Evolutionary conservation across 1,140 invertebrate genomes (phyloP), one percentile per base, ranked within the genome.

Genomic region (Pararge aegeria): DNA sequence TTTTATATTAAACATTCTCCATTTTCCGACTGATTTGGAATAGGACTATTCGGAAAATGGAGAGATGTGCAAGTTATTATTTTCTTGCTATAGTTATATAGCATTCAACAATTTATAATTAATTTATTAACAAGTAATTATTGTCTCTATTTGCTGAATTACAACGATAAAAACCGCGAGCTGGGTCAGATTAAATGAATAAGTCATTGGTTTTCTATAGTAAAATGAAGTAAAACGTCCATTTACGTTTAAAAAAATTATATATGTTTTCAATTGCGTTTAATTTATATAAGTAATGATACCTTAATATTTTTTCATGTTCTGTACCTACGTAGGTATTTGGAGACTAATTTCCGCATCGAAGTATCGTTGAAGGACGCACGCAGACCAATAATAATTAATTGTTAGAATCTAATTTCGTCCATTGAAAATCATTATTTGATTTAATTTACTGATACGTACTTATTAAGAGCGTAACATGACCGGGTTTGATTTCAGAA

Each of bases 281-380:
- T 21, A 12, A 52, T 52, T 57, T 49, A 57, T 21, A 49, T 49
- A 49, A 27, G 21, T 18, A 52, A 52, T 52, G 37, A 52, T 52
- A 42, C n/a, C n/a, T n/a, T n/a, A n/a, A 42, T 18, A 49, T 57
- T 66, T 66, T 64, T 66, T 70, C 29, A 49, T 66, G 55, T n/a
- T 9, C 24, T 34, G 49, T 46, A 48, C 27, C 18, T 55, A 48
- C 42, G 19, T 54, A 56, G 19, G 75, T 49, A 29, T 81, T 75
- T 72, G 65, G 70, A 57, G 68, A 74, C 75, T 74, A 82, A 84
- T 80, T 87, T 87, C 83, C 83, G 83, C 72, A 56, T 87, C 70
- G 60, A 77, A 71, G 13, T 54, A 42, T 42, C 13, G 29, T 19
- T 62, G 60, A 62, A 62, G 60, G 60, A 62, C 60, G 40, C 24